A percentile compares a stretch with the other conserved stretches of the same genome.
Conservation (phyloP, 2,797 vertebrate species). For the Falco biarmicus region DNA sequence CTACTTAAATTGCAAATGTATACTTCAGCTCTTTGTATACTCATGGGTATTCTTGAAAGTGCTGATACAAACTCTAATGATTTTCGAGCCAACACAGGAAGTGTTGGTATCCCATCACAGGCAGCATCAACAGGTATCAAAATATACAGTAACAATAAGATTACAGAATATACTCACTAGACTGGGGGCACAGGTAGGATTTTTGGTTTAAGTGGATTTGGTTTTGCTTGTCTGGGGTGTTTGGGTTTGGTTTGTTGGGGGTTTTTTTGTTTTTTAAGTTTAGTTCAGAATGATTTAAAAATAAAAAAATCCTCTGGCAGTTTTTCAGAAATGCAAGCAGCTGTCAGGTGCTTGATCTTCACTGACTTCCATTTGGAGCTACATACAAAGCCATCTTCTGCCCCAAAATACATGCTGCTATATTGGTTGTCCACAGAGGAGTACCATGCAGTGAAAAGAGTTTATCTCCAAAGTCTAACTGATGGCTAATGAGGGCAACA, state of each 20-base stretch:
- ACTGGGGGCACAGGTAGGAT: neutral
- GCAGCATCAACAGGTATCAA: neutral
- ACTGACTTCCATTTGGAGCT: neutral
- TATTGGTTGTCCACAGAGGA: neutral
- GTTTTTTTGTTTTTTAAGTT: neutral
- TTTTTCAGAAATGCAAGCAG: neutral
- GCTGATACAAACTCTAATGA: neutral
- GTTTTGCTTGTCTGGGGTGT: neutral
- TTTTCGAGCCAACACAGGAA: neutral
- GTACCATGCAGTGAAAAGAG: neutral
- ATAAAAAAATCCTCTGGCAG: neutral
- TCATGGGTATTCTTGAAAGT: neutral
- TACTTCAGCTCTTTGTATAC: neutral
- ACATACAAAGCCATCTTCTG: neutral
- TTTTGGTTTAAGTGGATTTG: neutral
- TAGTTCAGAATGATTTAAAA: neutral
- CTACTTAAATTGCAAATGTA: slow-evolving; percentile 1
- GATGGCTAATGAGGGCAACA: neutral
- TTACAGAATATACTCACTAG: neutral
- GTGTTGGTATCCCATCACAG: neutral
- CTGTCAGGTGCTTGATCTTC: neutral
- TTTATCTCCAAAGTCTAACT: neutral
- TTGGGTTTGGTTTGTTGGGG: too few relatives aligned
- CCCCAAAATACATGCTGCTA: neutral
- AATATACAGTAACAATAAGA: neutral